Evolutionary conservation across 2,888 invertebrate genomes (phyloP).

Genomic region (Pandemis corylana): DNA sequence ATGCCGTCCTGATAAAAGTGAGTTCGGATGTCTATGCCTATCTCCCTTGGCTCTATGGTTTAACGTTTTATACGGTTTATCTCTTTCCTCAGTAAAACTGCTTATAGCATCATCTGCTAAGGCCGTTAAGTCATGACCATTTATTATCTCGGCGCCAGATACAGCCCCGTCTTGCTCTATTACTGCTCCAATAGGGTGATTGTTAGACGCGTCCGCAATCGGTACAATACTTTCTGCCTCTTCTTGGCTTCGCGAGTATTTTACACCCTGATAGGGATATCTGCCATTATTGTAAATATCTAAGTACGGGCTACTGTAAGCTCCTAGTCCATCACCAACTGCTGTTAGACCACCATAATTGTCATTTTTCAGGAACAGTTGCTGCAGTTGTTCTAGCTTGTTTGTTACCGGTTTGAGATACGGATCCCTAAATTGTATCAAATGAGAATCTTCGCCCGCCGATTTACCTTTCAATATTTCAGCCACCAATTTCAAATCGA

Average conservation of each 20-base stretch:
- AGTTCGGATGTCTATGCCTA: conserved; percentile 68
- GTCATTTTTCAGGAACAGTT: conserved; percentile 70
- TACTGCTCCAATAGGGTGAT: conserved; percentile 79
- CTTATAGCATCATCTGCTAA: conserved; percentile 59
- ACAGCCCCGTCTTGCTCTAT: conserved; percentile 72
- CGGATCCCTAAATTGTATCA: conserved; percentile 66
- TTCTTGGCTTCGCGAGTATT: conserved; percentile 80
- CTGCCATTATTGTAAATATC: conserved; percentile 69
- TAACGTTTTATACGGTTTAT: conserved; percentile 57
- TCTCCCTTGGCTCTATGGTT: conserved; percentile 58
- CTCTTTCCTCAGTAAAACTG: conserved; percentile 60
- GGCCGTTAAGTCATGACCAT: conserved; percentile 61
- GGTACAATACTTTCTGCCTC: conserved; percentile 77
- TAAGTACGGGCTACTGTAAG: conserved; percentile 65
- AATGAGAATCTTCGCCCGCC: conserved; percentile 66
- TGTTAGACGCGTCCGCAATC: conserved; percentile 73
- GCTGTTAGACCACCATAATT: conserved; percentile 58
- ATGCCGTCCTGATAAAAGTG: conserved; percentile 59
- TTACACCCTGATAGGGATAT: conserved; percentile 74
- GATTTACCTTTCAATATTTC: conserved; percentile 79
- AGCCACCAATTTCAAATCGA: conserved; percentile 78
- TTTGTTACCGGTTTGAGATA: conserved; percentile 65
- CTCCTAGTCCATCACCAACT: conserved; percentile 61
- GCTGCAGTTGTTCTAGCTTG: conserved; percentile 73
- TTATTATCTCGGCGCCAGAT: conserved; percentile 61